Conservation (phyloP, 2,888 invertebrate genomes). For the Drosophila atripex region DNA sequence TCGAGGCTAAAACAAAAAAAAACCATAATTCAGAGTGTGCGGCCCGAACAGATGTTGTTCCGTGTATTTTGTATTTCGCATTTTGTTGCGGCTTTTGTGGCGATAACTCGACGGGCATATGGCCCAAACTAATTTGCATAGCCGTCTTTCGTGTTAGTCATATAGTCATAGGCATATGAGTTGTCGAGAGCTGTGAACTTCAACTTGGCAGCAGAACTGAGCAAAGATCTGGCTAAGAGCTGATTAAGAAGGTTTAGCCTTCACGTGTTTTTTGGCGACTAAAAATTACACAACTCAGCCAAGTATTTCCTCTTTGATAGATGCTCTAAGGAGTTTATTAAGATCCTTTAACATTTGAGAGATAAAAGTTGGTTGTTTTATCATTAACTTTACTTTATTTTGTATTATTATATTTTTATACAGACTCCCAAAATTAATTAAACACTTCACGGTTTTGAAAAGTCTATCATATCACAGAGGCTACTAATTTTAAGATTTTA, state of each 20-base stretch:
- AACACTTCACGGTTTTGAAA: background rate
- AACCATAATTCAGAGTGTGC: background rate
- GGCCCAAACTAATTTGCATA: slow-evolving; percentile 64
- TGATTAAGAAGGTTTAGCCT: background rate
- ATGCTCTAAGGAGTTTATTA: no score
- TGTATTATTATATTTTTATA: background rate
- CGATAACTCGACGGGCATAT: slow-evolving; percentile 48
- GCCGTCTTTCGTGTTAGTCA: slow-evolving; percentile 62
- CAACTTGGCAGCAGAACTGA: slow-evolving; percentile 24
- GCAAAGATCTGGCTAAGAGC: slow-evolving; percentile 7
- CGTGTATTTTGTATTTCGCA: slow-evolving; percentile 26
- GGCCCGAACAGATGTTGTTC: slow-evolving; percentile 58
- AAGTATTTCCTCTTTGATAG: background rate
- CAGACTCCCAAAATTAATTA: no score
- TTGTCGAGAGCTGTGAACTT: slow-evolving; percentile 38
- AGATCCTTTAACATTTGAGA: no score
- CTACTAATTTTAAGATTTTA: background rate
- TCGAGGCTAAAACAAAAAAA: slow-evolving; percentile 5
- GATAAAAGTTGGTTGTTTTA: background rate
- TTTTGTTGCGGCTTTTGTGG: slow-evolving; percentile 31
- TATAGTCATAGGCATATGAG: slow-evolving; percentile 28
- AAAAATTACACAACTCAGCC: background rate
- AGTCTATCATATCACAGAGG: background rate
- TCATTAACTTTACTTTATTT: background rate
- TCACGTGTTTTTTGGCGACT: background rate